phyloP scores from a whole-genome alignment of 2,113 vertebrate genomes.

The Phaetusa simplex region DNA sequence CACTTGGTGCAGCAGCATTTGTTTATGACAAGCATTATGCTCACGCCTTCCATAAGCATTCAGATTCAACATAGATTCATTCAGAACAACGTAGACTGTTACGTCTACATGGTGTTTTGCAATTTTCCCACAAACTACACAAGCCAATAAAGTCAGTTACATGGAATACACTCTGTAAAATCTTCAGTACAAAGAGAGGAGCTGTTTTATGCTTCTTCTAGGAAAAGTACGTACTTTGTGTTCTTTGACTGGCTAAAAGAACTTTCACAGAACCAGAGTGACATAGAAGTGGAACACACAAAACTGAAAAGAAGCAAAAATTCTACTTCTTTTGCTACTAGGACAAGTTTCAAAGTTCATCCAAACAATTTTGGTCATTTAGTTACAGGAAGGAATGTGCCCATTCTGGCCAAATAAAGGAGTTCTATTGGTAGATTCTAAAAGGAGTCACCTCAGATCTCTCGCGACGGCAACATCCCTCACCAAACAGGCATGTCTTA shows the following conservation, averaged over 20 bases:
- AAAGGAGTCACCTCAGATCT: background rate
- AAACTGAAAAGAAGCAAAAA: background rate
- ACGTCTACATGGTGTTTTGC: background rate
- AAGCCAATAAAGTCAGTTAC: background rate
- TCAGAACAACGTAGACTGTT: background rate
- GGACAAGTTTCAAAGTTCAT: background rate
- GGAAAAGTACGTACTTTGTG: background rate
- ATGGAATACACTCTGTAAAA: background rate
- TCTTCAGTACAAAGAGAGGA: background rate
- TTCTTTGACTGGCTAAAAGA: background rate
- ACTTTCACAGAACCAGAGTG: background rate
- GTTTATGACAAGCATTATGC: background rate
- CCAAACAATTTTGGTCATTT: background rate
- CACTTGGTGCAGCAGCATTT: background rate
- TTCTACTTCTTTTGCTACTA: background rate
- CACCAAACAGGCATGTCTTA: background rate
- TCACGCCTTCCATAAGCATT: background rate
- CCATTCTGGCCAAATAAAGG: background rate
- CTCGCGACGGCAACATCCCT: background rate
- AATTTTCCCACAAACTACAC: background rate
- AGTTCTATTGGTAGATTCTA: background rate
- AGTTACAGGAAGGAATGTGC: background rate
- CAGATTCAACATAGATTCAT: background rate
- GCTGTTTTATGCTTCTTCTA: fast-evolving
- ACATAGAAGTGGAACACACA: background rate